Percentiles rank a stretch among this genome's conserved stretches.
These are phyloP conservation scores for Leucoraja ocellata DNA, from an alignment of 2,797 vertebrate genomes.

Conservation along the genomic window DNA sequence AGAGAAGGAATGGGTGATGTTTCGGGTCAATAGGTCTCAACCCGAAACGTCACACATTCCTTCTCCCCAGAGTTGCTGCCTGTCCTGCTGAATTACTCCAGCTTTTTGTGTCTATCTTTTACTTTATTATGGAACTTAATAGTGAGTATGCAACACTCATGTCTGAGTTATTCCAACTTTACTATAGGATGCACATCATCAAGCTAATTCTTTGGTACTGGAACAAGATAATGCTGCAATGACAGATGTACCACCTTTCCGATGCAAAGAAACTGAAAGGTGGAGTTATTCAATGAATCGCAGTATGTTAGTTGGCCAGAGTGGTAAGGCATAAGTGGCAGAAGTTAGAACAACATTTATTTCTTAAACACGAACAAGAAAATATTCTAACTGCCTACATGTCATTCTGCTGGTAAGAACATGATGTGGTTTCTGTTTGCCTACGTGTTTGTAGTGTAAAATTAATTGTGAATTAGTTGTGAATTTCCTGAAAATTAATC, in stretches of 20 bases:
- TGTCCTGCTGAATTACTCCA: no score
- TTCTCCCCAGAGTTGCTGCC: no score
- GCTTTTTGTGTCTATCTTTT: no score
- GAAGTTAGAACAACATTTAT: not conserved
- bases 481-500: not conserved
- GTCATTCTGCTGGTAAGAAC: not conserved
- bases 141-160: not conserved
- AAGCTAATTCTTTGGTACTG: not conserved
- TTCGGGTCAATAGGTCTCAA: no score
- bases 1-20: no score
- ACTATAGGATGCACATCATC: conserved; percentile 15
- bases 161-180: not conserved
- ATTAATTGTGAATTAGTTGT: not conserved
- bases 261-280: not conserved
- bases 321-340: not conserved
- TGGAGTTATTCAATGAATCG: not conserved
- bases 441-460: not conserved
- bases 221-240: not conserved
- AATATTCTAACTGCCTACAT: not conserved
- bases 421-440: not conserved
- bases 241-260: not conserved
- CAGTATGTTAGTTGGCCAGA: not conserved
- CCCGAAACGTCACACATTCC: no score
- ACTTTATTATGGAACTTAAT: no score
- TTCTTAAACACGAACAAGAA: not conserved